A percentile compares a stretch with the other conserved stretches of the same genome.
Evolutionary conservation across 2,113 vertebrate species (phyloP).

Genomic region (Dolichotis patagonum): DNA sequence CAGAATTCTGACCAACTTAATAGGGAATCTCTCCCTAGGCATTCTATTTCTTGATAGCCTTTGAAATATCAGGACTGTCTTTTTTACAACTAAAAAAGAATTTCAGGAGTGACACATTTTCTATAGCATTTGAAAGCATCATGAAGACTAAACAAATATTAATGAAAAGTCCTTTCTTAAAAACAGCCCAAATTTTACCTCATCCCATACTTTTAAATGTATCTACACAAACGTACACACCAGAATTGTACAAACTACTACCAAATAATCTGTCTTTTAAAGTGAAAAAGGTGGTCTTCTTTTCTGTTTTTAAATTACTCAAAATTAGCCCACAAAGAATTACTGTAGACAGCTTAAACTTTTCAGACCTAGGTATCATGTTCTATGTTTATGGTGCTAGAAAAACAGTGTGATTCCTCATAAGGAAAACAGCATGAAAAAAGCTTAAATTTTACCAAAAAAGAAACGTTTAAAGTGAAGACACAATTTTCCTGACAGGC

Average conservation of each 20-base stretch:
- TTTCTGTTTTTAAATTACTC: conserved; percentile 74
- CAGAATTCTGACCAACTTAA: conserved; percentile 37
- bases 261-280: conserved; percentile 55
- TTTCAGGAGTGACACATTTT: background rate
- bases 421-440: background rate
- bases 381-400: background rate
- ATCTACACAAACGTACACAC: background rate
- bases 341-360: conserved; percentile 4
- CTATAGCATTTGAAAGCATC: conserved; percentile 9
- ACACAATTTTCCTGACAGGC: conserved; percentile 6
- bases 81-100: conserved; percentile 45
- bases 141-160: conserved; percentile 64
- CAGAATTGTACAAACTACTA: background rate
- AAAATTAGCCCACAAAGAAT: conserved; percentile 67
- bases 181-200: conserved; percentile 26
- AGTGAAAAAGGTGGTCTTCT: conserved; percentile 63
- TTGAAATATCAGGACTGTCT: conserved; percentile 45
- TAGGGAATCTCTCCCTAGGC: conserved; percentile 59
- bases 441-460: conserved; percentile 39
- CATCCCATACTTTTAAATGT: background rate
- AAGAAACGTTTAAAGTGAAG: conserved; percentile 32
- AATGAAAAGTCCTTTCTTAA: conserved; percentile 25
- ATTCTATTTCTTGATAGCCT: conserved; percentile 59
- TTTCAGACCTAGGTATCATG: background rate
- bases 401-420: conserved; percentile 5